Evolutionary conservation across 2,113 vertebrate genomes (phyloP).

Genomic region (Zosterops lateralis): DNA sequence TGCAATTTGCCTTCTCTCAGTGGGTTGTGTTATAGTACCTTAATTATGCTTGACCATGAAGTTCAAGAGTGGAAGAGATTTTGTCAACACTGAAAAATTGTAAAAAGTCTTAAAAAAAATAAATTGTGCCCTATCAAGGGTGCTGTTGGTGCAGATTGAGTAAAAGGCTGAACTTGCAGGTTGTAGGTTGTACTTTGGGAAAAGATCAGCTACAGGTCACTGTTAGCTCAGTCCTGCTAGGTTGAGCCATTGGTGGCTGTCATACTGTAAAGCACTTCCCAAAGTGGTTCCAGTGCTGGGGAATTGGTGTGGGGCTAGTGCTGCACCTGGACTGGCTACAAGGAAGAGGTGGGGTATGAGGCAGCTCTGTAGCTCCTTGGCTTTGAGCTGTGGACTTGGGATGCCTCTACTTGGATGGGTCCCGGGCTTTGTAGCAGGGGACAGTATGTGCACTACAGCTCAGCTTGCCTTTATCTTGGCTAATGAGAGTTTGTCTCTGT

Average conservation of each 20-base stretch:
- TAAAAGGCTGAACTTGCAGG: background rate
- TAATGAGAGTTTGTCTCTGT: background rate
- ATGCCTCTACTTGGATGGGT: background rate
- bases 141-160: background rate
- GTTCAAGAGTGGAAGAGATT: background rate
- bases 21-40: background rate
- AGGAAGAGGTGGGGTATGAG: background rate
- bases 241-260: background rate
- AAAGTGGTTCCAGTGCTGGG: background rate
- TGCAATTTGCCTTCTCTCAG: background rate
- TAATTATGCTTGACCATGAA: background rate
- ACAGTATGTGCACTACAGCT: background rate
- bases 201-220: accelerated
- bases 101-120: background rate
- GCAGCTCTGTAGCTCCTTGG: background rate
- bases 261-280: background rate
- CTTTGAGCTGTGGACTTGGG: background rate
- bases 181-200: background rate
- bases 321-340: accelerated
- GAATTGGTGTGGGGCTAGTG: background rate
- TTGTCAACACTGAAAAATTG: background rate
- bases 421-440: background rate
- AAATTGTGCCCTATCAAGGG: background rate
- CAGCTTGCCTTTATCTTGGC: background rate
- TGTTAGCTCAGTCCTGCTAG: background rate